These are phyloP conservation scores for Aurelia sp. DNA, from an alignment of 30 jellyfish, hydroid and myxozoan species.

Conservation along the genomic window DNA sequence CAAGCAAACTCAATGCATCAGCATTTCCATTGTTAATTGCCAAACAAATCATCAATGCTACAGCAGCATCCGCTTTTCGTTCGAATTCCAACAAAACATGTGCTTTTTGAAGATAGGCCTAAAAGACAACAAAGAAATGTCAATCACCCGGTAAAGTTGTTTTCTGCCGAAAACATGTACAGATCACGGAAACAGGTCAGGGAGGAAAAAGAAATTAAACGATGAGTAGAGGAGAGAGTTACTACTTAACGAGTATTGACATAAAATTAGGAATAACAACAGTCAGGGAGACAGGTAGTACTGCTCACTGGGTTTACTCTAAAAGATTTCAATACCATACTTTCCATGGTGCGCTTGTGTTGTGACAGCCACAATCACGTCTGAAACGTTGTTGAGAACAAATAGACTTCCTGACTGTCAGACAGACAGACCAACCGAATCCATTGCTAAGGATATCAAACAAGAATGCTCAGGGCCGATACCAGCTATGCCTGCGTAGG, in stretches of 20 bases:
- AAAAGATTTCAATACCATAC: no score
- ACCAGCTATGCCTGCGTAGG: no score
- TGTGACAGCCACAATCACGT: no score
- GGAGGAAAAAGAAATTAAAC: not conserved
- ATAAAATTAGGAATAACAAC: no score
- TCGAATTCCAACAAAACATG: not conserved
- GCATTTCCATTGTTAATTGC: not conserved
- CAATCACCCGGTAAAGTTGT: not conserved
- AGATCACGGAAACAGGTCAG: not conserved
- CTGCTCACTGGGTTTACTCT: no score
- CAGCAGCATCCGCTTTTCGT: conserved; percentile 21
- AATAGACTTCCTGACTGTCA: no score
- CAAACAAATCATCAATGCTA: conserved; percentile 6
- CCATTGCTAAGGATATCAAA: no score
- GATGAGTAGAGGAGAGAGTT: not conserved
- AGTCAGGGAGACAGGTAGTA: no score
- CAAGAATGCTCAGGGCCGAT: no score
- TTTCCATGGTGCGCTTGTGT: no score
- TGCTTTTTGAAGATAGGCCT: conserved; percentile 17
- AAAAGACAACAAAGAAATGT: not conserved
- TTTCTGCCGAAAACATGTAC: not conserved
- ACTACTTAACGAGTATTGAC: not conserved
- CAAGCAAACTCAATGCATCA: not conserved
- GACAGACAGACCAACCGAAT: no score
- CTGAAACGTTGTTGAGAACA: no score